These are phyloP conservation scores for Platerodrilus igneus DNA, from an alignment of 2,888 invertebrate genomes.

Conservation along the genomic window DNA sequence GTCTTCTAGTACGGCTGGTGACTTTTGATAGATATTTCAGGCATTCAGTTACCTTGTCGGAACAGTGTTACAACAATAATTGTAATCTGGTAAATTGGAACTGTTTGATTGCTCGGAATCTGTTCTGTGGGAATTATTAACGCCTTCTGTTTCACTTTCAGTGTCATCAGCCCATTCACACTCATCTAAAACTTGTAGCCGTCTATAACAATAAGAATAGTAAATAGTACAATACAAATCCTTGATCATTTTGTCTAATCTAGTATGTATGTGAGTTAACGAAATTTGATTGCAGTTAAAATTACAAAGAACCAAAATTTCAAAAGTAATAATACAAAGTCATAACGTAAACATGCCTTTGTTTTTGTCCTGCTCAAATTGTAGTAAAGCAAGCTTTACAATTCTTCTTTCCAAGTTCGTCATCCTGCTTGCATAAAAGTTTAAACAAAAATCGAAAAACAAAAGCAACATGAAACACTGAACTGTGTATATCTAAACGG, in stretches of 20 bases:
- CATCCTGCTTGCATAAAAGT: too few relatives aligned
- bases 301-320: background rate
- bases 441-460: too few relatives aligned
- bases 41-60: background rate
- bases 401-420: background rate
- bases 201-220: constrained; percentile 2
- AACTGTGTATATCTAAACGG: constrained; percentile 1
- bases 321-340: background rate
- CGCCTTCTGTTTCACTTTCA: constrained; percentile 2
- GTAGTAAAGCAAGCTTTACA: constrained; percentile 2
- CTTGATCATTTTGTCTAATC: too few relatives aligned
- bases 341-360: too few relatives aligned
- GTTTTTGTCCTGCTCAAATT: background rate
- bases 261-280: too few relatives aligned
- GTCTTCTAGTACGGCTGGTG: background rate
- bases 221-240: constrained; percentile 1
- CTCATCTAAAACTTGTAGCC: constrained; percentile 3
- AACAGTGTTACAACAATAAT: constrained; percentile 1
- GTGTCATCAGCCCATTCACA: background rate
- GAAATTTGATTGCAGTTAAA: constrained; percentile 2
- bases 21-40: background rate
- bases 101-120: constrained; percentile 2
- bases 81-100: background rate
- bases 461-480: background rate
- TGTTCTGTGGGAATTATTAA: constrained; percentile 1